A percentile compares a stretch with the other conserved stretches of the same genome.
phyloP scores from a whole-genome alignment of 2,888 invertebrate species.

The Minunthozetes semirufus region DNA sequence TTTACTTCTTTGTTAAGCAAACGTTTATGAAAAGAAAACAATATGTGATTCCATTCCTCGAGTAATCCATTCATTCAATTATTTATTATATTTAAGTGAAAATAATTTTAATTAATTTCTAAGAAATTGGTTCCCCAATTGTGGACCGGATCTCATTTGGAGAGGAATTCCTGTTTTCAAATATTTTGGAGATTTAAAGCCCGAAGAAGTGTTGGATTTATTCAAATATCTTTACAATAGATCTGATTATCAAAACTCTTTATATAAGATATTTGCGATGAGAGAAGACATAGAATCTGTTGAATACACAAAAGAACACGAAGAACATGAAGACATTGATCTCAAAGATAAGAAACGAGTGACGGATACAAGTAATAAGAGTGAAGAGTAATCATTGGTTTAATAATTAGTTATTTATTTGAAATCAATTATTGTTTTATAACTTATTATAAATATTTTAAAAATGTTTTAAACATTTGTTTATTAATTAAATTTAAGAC shows the following conservation, averaged over 20 bases:
- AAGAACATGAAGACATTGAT: neutral
- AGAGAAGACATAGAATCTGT: neutral
- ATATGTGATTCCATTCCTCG: constrained; percentile 63
- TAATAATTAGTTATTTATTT: no score
- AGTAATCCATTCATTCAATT: constrained; percentile 52
- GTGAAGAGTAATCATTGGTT: no score
- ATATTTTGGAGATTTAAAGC: constrained; percentile 61
- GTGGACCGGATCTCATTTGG: constrained; percentile 60
- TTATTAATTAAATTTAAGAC: neutral
- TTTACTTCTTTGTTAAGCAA: constrained; percentile 65
- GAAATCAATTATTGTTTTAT: neutral
- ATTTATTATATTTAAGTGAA: neutral
- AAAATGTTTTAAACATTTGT: neutral
- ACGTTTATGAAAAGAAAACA: constrained; percentile 57
- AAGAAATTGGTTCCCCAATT: constrained; percentile 60
- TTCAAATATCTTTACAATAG: constrained; percentile 60
- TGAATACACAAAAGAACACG: neutral
- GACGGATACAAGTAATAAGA: no score
- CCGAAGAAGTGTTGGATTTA: constrained; percentile 59
- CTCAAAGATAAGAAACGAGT: neutral
- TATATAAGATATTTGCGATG: constrained; percentile 50
- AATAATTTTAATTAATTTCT: neutral
- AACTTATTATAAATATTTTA: neutral
- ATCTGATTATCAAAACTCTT: constrained; percentile 61
- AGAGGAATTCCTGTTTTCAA: constrained; percentile 64